These are phyloP conservation scores for Gymnoscelis rufifasciata DNA, from an alignment of 2,888 invertebrate species.

Conservation along the genomic window DNA sequence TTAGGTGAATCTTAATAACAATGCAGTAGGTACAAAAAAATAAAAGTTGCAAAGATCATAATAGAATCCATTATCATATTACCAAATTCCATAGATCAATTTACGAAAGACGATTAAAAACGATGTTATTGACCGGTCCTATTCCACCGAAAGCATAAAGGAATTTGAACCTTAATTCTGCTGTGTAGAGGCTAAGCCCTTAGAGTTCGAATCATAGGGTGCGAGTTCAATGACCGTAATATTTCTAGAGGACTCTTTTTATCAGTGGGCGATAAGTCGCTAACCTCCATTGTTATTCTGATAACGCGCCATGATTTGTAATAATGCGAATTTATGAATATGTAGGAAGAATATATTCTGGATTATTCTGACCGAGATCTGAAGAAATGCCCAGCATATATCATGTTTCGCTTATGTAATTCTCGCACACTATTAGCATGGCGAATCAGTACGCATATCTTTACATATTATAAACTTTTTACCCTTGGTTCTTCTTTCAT, in stretches of 20 bases:
- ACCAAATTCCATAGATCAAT: not conserved
- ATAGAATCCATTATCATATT: not conserved
- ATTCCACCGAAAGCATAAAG: not conserved
- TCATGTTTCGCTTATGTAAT: not conserved
- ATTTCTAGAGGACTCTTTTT: slow-evolving; percentile 40
- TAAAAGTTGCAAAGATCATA: too few species aligned
- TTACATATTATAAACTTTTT: too few species aligned
- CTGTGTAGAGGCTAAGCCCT: not conserved
- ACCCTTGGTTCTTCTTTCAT: too few species aligned
- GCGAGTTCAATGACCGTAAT: slow-evolving; percentile 36
- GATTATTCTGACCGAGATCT: slow-evolving; percentile 10
- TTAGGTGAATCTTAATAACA: too few species aligned
- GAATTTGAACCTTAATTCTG: too few species aligned
- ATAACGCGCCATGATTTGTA: slow-evolving; percentile 35
- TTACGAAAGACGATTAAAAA: not conserved
- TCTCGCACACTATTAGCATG: not conserved
- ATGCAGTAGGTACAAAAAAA: too few species aligned
- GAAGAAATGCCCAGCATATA: not conserved
- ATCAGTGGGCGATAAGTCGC: slow-evolving; percentile 39
- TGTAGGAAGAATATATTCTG: slow-evolving; percentile 17
- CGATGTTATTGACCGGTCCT: not conserved
- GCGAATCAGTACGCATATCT: too few species aligned
- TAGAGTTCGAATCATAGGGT: slow-evolving; percentile 32
- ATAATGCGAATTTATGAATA: slow-evolving; percentile 29
- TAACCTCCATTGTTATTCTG: slow-evolving; percentile 37